phyloP scores from a whole-genome alignment of 2,797 vertebrate genomes.

The Pangasius mekongensis region DNA sequence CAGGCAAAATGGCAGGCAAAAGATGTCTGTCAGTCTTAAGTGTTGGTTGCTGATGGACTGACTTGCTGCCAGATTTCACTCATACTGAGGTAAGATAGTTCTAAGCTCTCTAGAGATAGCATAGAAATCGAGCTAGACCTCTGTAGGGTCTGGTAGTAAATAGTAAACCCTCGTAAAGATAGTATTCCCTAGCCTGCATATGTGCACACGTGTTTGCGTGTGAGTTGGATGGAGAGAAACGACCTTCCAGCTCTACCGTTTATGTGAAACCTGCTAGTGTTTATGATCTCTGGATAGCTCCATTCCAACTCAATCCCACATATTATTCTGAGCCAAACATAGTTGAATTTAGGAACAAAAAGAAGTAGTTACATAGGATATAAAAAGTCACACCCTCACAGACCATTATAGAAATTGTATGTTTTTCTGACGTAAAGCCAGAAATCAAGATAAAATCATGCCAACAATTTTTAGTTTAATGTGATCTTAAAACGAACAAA shows the following conservation, averaged over 20 bases:
- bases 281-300: background rate
- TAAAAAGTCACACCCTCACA: background rate
- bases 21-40: constrained; percentile 30
- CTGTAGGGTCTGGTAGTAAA: background rate
- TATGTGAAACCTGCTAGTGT: constrained; percentile 11
- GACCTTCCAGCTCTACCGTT: constrained; percentile 2
- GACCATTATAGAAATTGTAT: background rate
- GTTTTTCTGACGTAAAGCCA: background rate
- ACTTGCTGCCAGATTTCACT: constrained; percentile 23
- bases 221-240: constrained; percentile 26
- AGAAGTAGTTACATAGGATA: background rate
- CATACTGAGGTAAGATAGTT: background rate
- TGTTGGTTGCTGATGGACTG: constrained; percentile 18
- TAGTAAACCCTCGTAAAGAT: background rate
- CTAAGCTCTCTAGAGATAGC: background rate
- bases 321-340: background rate
- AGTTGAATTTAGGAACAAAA: background rate
- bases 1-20: constrained; percentile 5
- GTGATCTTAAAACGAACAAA: background rate
- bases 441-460: background rate
- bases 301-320: background rate
- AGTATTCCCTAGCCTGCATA: background rate
- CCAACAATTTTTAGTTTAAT: too few relatives aligned
- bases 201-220: constrained; percentile 20
- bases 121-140: background rate